phyloP scores from a whole-genome alignment of 2,888 invertebrate species.

The Aethes cnicana region DNA sequence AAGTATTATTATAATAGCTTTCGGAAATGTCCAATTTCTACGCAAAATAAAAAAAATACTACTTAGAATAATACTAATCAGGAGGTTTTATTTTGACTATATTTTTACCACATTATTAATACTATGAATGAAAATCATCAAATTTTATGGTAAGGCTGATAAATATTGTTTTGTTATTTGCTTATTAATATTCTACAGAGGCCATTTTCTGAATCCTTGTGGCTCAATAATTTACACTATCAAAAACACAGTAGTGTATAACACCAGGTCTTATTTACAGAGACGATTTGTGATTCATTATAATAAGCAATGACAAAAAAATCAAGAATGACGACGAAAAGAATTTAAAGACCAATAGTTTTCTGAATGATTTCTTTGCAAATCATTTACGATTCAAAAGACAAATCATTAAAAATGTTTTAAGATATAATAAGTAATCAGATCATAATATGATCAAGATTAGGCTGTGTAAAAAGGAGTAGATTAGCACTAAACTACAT shows the following conservation, averaged over 20 bases:
- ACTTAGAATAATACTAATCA: neutral
- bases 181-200: slow-evolving; percentile 7
- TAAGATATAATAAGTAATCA: neutral
- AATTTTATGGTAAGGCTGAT: neutral
- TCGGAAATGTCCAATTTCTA: neutral
- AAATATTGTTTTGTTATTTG: neutral
- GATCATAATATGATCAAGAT: slow-evolving; percentile 11
- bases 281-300: no score
- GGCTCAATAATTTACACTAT: neutral
- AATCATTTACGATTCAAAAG: no score
- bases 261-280: slow-evolving; percentile 20
- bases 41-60: neutral
- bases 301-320: no score
- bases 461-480: slow-evolving; percentile 11
- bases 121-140: neutral
- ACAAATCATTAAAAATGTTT: no score
- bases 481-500: slow-evolving; percentile 4
- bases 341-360: no score
- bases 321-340: no score
- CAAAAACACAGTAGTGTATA: neutral
- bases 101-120: neutral
- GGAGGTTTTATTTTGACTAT: slow-evolving; percentile 1
- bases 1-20: neutral
- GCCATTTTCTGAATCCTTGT: slow-evolving; percentile 17
- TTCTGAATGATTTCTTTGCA: no score